These are phyloP conservation scores for Neomicropteryx cornuta DNA, from an alignment of 1,140 invertebrate genomes.

Conservation along the genomic window DNA sequence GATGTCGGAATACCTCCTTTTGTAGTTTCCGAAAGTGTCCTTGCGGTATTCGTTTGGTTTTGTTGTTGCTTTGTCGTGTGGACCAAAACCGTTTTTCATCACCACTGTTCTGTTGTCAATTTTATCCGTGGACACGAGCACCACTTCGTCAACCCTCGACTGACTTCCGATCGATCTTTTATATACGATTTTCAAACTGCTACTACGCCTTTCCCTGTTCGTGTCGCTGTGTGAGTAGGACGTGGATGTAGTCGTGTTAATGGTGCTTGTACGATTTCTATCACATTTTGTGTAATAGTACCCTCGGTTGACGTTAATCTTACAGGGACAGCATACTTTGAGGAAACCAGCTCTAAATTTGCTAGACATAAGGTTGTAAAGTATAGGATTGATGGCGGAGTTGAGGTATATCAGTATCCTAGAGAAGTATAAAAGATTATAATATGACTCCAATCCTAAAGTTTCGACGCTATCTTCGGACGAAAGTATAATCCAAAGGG, in stretches of 20 bases:
- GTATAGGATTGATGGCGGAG: constrained; percentile 71
- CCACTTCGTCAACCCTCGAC: too few relatives aligned
- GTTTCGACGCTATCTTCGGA: constrained; percentile 44
- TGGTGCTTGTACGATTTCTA: constrained; percentile 26
- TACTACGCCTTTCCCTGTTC: constrained; percentile 31
- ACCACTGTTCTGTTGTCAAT: too few relatives aligned
- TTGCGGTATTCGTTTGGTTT: too few relatives aligned
- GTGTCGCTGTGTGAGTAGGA: constrained; percentile 37
- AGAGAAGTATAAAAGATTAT: constrained; percentile 69
- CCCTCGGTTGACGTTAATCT: too few relatives aligned
- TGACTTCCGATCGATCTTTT: too few relatives aligned
- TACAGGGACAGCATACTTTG: constrained; percentile 45
- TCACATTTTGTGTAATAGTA: constrained; percentile 21
- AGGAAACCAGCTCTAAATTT: constrained; percentile 72
- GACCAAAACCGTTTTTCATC: too few relatives aligned
- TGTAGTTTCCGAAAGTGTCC: too few relatives aligned
- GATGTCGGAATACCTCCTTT: too few relatives aligned
- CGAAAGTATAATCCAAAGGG: constrained; percentile 63
- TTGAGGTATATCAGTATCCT: constrained; percentile 80
- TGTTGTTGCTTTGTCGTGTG: too few relatives aligned
- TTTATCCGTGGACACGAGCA: too few relatives aligned
- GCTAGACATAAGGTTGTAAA: constrained; percentile 77
- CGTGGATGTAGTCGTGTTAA: constrained; percentile 40
- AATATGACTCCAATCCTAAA: constrained; percentile 61
- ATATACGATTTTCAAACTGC: constrained; percentile 31